Conservation (phyloP, 2,888 invertebrate genomes). For the Scrobipalpa costella region DNA sequence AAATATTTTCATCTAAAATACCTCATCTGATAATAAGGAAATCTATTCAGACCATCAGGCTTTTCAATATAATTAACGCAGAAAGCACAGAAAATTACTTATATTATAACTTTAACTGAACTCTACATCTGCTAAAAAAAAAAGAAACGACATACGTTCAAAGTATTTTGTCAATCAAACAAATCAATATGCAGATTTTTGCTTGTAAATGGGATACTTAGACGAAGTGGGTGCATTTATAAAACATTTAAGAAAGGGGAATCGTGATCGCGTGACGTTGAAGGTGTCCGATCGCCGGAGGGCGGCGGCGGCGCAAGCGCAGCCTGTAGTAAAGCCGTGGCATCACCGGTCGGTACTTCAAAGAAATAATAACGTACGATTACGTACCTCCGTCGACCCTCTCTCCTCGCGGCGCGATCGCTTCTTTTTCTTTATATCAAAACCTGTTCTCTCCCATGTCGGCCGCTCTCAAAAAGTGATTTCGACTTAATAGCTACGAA, state of each 20-base stretch:
- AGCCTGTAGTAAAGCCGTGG: slow-evolving; percentile 39
- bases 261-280: slow-evolving; percentile 23
- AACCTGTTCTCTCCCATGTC: slow-evolving; percentile 70
- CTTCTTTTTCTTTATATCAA: slow-evolving; percentile 63
- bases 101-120: too few species aligned
- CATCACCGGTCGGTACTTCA: slow-evolving; percentile 64
- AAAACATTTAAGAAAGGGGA: slow-evolving; percentile 10
- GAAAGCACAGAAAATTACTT: too few species aligned
- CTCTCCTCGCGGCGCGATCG: slow-evolving; percentile 62
- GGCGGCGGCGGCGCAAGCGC: slow-evolving; percentile 35
- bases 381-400: slow-evolving; percentile 55
- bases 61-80: not conserved
- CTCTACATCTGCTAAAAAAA: not conserved
- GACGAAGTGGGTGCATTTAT: not conserved
- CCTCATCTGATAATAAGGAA: slow-evolving; percentile 20
- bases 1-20: slow-evolving; percentile 45
- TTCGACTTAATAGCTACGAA: slow-evolving; percentile 69
- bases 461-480: slow-evolving; percentile 66
- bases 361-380: slow-evolving; percentile 74
- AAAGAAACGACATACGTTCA: not conserved
- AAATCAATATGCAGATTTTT: not conserved
- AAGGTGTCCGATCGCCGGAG: slow-evolving; percentile 27
- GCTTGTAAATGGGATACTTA: not conserved
- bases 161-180: not conserved
- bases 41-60: not conserved